Base-by-base conservation (phyloP, 2,888 invertebrate genomes). In the Eilema griseolum region DNA sequence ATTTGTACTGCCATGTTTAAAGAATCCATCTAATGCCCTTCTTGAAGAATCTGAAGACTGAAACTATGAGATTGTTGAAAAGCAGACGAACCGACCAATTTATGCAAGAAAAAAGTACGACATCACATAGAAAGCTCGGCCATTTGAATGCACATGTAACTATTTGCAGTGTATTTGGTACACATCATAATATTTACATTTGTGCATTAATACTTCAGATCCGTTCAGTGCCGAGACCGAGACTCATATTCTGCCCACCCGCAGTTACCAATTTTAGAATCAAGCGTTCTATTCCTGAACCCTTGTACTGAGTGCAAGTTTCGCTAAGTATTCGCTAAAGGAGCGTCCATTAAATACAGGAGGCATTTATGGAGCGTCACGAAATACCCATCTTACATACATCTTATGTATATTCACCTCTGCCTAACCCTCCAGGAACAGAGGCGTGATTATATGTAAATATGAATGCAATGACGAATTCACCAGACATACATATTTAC, bases 231-330 rank as follows among this genome's bases (percentile, higher is more conserved):
- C 12, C 26, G 57, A 24, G 56, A 24, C 12, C 12, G 57, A 24
- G 56, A 16, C 33, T 56, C 12, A 57, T 28, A 66, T 57, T 67
- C 61, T 61, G n/a, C 56, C 68, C 62, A 68, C 68, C 62, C 56
- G 68, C 26, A 31, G 61, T 61, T 61, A 33, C 67, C 67, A 62
- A 56, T 61, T 63, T 68, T 68, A 68, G 68, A 62, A 63, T 62
- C 68, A 56, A 62, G 62, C 33, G 63, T 63, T 63, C 63, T 68
- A 68, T 63, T 68, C 63, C n/a, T 57, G 68, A 16, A 26, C 37
- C 26, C 37, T n/a, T n/a, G n/a, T n/a, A n/a, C n/a, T 60, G 41
- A 69, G 41, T 46, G 31, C 24, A 26, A 68, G 57, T 63, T 33
- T 14, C 56, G 28, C 28, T 37, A 68, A n/a, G 52, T 23, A 68